These are phyloP conservation scores for Ephestia elutella DNA, from an alignment of 1,140 invertebrate species.

Conservation along the genomic window DNA sequence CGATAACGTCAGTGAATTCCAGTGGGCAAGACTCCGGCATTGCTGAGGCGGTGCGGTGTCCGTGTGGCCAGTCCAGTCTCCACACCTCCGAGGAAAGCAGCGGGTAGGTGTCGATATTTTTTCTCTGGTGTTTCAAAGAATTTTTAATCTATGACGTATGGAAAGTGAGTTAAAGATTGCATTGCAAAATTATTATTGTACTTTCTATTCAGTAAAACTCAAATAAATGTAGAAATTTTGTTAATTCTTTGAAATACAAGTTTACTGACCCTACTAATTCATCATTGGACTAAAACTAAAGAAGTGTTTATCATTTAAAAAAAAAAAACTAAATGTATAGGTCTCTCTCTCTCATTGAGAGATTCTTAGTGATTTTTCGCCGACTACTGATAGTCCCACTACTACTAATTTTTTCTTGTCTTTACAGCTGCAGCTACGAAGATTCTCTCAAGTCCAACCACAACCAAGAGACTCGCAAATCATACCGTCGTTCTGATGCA, in stretches of 20 bases:
- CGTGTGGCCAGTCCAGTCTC: slow-evolving; percentile 79
- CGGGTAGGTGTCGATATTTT: slow-evolving; percentile 71
- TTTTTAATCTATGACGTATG: no score
- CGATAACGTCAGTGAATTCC: slow-evolving; percentile 84
- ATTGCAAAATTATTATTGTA: no score
- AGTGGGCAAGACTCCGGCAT: slow-evolving; percentile 87
- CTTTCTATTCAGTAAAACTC: no score
- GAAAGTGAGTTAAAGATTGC: no score
- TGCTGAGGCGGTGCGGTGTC: slow-evolving; percentile 77
- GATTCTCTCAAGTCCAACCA: slow-evolving; percentile 77
- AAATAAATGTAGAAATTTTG: no score
- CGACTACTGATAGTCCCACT: neutral
- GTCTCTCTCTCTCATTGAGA: neutral
- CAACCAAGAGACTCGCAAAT: slow-evolving; percentile 43
- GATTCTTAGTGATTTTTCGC: neutral
- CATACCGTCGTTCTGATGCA: slow-evolving; percentile 25
- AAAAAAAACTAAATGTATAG: neutral
- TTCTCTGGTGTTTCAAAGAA: neutral
- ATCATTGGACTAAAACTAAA: neutral
- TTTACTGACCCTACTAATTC: neutral
- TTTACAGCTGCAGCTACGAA: slow-evolving; percentile 77
- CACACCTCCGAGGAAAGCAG: slow-evolving; percentile 81
- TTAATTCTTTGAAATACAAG: no score
- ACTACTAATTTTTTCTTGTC: slow-evolving; percentile 8
- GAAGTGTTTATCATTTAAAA: neutral